These are phyloP conservation scores for Leptoclinus maculatus DNA, from an alignment of 2,797 vertebrate species.

Conservation along the genomic window DNA sequence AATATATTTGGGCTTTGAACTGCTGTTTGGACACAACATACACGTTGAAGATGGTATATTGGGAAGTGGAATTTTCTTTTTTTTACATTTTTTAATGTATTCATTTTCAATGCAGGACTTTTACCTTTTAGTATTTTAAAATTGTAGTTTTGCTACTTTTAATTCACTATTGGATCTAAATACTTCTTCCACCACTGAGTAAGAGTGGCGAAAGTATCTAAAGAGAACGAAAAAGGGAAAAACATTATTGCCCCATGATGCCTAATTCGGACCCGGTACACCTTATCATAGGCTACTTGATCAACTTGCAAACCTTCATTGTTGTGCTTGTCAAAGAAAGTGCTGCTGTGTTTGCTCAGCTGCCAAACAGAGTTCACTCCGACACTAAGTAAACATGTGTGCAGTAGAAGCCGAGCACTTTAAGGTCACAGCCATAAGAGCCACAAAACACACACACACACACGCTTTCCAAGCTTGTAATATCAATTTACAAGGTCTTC, in stretches of 20 bases:
- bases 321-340: constrained; percentile 2
- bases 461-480: not conserved
- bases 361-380: constrained; percentile 43
- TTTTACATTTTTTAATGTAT: not conserved
- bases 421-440: constrained; percentile 6
- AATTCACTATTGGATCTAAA: too few species aligned
- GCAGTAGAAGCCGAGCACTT: not conserved
- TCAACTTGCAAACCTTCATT: not conserved
- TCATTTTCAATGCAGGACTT: not conserved
- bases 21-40: not conserved
- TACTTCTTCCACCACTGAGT: not conserved
- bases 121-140: not conserved
- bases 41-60: not conserved
- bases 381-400: constrained; percentile 55
- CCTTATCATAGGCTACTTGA: not conserved
- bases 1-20: not conserved
- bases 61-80: too few species aligned
- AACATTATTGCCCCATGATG: not conserved
- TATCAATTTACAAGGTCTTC: constrained; percentile 12
- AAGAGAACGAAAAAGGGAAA: not conserved
- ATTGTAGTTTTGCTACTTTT: not conserved
- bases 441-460: not conserved
- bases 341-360: constrained; percentile 64
- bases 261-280: not conserved
- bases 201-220: not conserved